These are phyloP conservation scores for Acrobasis repandana DNA, from an alignment of 2,888 invertebrate genomes.

Conservation along the genomic window DNA sequence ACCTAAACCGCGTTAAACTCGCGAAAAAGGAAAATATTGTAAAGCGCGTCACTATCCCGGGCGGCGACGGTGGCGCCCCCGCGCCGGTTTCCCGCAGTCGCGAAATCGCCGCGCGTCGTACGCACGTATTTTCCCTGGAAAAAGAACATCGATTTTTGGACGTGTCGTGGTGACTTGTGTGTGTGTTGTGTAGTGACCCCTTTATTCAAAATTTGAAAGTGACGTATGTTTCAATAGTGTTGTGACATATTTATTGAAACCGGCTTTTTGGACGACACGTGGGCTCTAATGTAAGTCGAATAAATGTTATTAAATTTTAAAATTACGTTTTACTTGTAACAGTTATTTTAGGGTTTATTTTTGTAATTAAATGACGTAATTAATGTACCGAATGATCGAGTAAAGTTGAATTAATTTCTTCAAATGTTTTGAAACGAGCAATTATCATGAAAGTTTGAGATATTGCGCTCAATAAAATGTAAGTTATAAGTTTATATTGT, in stretches of 20 bases:
- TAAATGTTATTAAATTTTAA: not conserved
- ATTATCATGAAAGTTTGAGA: slow-evolving; percentile 6
- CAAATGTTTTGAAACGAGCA: slow-evolving; percentile 5
- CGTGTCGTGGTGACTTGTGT: slow-evolving; percentile 24
- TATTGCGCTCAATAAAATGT: slow-evolving; percentile 5
- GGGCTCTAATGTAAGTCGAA: slow-evolving; percentile 3
- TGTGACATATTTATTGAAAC: slow-evolving; percentile 6
- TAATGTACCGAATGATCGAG: not conserved
- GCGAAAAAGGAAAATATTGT: slow-evolving; percentile 19
- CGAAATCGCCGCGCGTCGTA: slow-evolving; percentile 18
- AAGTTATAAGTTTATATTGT: slow-evolving; percentile 1
- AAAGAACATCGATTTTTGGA: slow-evolving; percentile 30
- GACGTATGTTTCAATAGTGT: slow-evolving; percentile 18
- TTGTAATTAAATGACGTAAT: not conserved
- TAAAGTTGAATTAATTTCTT: not conserved
- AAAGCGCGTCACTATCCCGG: slow-evolving; percentile 21
- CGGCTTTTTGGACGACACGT: slow-evolving; percentile 4
- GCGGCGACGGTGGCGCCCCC: slow-evolving; percentile 16
- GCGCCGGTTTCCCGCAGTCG: slow-evolving; percentile 21
- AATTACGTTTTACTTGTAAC: not conserved
- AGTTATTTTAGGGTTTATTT: not conserved
- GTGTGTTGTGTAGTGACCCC: slow-evolving; percentile 24
- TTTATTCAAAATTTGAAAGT: slow-evolving; percentile 18
- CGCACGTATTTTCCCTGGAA: not conserved
- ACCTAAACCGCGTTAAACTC: slow-evolving; percentile 15